Base-by-base conservation (phyloP, 23 tunicate genomes). In the Halocynthia aurantium region DNA sequence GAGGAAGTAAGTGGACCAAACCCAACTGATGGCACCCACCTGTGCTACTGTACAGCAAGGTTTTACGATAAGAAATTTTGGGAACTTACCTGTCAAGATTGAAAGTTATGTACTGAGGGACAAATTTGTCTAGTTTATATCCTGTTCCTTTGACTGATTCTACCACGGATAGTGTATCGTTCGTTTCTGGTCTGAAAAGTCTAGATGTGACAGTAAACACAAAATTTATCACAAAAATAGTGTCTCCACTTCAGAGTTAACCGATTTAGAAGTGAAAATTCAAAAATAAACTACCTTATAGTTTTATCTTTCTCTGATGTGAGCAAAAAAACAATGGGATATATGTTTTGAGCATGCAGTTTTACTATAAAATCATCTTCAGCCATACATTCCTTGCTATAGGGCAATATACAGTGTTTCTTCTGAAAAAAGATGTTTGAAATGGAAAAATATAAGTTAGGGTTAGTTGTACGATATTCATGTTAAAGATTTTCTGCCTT, bases 81-180 rank as follows among this genome's bases (percentile, higher is more conserved):
- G 22, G 1, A 10, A 19, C 76, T 72, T 56, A 74, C 78, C 56
- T 74, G 65, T 74, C 78, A 10, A 74, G 17, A 56, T 54, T 52
- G 62, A 74, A 22, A 17, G 78, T 74, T 13, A 54, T 64, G 31
- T 74, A 74, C 31, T 74, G 78, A 10, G 78, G 78, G n/a, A 74
- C 64, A 12, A 53, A 52, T 54, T 54, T 74, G 21, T 74, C 78
- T 22, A 74, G 56, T 12, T 54, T 8, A n/a, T 22, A 2, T 54
- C 56, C 22, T 8, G 55, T 44, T 54, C 6, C 22, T 54, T 53
- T 74, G 2, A 21, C 55, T 21, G 55, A 44, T 56, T 74, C 64
- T 6, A 53, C 55, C 22, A 74, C 22, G 2, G 62, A 22, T 51
- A 22, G 56, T 8, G n/a, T 12, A 64, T 74, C 78, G 5, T 74